Evolutionary conservation across 2,113 vertebrate genomes (phyloP).

Genomic region (Panthera uncia): DNA sequence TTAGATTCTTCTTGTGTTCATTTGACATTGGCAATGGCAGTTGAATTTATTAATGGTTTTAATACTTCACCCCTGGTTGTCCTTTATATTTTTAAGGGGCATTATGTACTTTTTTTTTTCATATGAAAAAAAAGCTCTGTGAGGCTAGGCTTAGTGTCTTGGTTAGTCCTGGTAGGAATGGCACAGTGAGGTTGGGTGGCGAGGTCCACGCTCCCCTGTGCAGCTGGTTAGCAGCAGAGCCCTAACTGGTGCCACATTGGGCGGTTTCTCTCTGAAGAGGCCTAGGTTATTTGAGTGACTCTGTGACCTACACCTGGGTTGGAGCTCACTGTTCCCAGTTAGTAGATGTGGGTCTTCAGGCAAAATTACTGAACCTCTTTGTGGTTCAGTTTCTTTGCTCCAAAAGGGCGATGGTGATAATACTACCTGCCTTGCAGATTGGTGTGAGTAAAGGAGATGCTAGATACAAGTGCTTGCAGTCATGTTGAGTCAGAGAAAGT

Average conservation of each 20-base stretch:
- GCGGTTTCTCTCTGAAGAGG: background rate
- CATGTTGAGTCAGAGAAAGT: background rate
- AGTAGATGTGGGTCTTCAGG: background rate
- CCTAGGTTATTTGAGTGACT: background rate
- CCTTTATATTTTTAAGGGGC: background rate
- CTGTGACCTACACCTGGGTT: background rate
- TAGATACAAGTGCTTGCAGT: background rate
- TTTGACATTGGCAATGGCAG: background rate
- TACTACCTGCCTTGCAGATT: background rate
- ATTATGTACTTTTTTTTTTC: background rate
- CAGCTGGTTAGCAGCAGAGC: background rate
- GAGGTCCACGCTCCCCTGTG: too few species aligned
- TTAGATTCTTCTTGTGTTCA: background rate
- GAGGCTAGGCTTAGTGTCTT: background rate
- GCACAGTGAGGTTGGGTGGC: background rate
- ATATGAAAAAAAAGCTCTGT: background rate
- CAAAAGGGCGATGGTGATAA: background rate
- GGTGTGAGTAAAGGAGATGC: background rate
- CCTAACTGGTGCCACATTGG: accelerated
- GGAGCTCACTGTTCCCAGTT: background rate
- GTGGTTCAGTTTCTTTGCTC: background rate
- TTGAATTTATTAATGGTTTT: background rate
- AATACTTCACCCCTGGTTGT: background rate
- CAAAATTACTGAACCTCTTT: background rate
- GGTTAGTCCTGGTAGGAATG: background rate